Evolutionary conservation across 2,888 invertebrate genomes (phyloP), one percentile per base, ranked within the genome.

Genomic region (Lingula anatina): DNA sequence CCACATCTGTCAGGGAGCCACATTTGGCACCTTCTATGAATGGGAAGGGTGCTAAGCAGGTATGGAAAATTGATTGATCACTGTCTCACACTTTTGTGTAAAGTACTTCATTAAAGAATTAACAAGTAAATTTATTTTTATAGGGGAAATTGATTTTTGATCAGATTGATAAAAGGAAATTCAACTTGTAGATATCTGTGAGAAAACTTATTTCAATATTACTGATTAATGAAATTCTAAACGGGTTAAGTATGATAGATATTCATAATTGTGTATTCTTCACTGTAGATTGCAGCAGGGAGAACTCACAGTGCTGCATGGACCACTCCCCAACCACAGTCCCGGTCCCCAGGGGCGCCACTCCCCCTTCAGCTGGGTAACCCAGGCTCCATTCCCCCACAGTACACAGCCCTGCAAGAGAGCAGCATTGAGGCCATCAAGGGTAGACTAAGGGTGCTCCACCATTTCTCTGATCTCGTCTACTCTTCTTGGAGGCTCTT

Each of bases 281-380:
- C 7, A 35, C 49, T 46, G 21, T 61, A 81, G 80, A 82, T 85
- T 43, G 83, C 83, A 2, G 83, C 84, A 2, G 84, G 85, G 4
- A 72, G 83, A 49, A 83, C 82, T 12, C 85, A 85, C 67, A 82
- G 82, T 61, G 82, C 83, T 2, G 84, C 84, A 2, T 85, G 84
- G 84, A 83, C 83, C 1, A 80, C 83, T 2, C 77, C 73, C 2
- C 67, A 72, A 3, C 66, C 71, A n/a, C 66, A 81, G 0, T 71
- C 76, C 26, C 55, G 81, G 44, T 66, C 75, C 5, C 81, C 82
- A n/a, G 82, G 82, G 3, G 73, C 79, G 21, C 79, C 81, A 2
- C 67, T 78, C 46, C 78, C 80, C 1, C 60, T 82, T 43, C 78
- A 79, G 50, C 78, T 83, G 47, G 83, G 75, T 5, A 53, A 80